These are phyloP conservation scores for Bathynomus jamesi DNA, from an alignment of 1,140 invertebrate species.

Conservation along the genomic window DNA sequence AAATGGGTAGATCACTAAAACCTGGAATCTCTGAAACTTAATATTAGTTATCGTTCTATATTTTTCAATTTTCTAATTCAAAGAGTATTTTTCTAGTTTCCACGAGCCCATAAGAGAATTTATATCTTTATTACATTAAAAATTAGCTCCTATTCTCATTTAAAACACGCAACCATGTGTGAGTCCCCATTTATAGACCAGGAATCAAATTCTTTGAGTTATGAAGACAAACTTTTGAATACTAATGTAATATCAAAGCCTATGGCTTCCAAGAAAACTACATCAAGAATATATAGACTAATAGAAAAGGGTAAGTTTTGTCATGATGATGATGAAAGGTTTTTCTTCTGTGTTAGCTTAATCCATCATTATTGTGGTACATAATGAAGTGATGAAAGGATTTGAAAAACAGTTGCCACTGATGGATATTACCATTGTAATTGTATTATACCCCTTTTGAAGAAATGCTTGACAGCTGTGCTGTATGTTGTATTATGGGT, in stretches of 20 bases:
- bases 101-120: background rate
- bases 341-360: background rate
- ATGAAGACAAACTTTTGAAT: slow-evolving; percentile 3
- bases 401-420: background rate
- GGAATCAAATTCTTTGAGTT: slow-evolving; percentile 2
- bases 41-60: too few relatives aligned
- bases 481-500: too few relatives aligned
- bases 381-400: background rate
- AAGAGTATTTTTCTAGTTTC: background rate
- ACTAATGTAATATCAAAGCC: slow-evolving; percentile 5
- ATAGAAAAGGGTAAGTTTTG: slow-evolving; percentile 12
- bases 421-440: background rate
- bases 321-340: background rate
- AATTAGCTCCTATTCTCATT: too few relatives aligned
- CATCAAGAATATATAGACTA: background rate
- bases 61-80: background rate
- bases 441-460: background rate
- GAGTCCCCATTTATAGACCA: background rate
- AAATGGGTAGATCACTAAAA: too few relatives aligned
- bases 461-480: background rate
- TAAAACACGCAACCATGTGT: background rate
- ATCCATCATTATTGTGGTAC: background rate
- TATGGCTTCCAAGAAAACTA: slow-evolving; percentile 9
- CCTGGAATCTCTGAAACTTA: too few relatives aligned
- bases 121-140: background rate